These are phyloP conservation scores for Sciurus vulgaris DNA, from an alignment of 2,797 vertebrate genomes.

Conservation along the genomic window DNA sequence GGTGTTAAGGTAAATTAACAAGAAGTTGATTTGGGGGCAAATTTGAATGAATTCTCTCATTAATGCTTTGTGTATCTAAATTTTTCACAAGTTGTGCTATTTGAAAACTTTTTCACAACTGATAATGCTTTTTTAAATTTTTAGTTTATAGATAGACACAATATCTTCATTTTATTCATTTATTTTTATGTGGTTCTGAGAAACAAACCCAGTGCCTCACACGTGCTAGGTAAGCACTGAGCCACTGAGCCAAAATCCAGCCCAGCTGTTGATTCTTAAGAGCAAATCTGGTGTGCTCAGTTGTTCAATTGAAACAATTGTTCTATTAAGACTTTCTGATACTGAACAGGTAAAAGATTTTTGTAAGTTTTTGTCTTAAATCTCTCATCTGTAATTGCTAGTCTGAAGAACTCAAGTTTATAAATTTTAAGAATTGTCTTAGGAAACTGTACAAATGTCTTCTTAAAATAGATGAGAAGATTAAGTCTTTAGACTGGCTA, in stretches of 20 bases:
- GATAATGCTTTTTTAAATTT: not conserved
- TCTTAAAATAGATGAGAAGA: constrained; percentile 4
- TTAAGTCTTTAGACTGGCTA: not conserved
- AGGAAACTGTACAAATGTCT: not conserved
- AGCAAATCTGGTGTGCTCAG: not conserved
- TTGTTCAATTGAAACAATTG: not conserved
- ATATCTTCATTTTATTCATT: too few relatives aligned
- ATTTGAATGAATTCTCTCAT: constrained; percentile 16
- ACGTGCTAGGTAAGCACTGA: too few relatives aligned
- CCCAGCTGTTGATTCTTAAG: not conserved
- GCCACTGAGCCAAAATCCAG: too few relatives aligned
- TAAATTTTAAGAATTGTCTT: constrained; percentile 31
- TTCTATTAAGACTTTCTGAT: not conserved
- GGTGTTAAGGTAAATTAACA: constrained; percentile 22
- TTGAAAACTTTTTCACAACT: constrained; percentile 37
- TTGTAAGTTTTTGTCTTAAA: not conserved
- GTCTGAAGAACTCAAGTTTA: not conserved
- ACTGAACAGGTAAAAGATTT: constrained; percentile 35
- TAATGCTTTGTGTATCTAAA: not conserved
- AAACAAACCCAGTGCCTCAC: too few relatives aligned
- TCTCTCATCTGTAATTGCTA: not conserved
- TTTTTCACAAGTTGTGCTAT: not conserved
- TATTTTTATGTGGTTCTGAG: too few relatives aligned
- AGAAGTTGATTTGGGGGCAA: not conserved
- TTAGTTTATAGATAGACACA: too few relatives aligned